These are phyloP conservation scores for Pseudomyrmex flavicornis DNA, from an alignment of 1,140 invertebrate genomes.

Conservation along the genomic window DNA sequence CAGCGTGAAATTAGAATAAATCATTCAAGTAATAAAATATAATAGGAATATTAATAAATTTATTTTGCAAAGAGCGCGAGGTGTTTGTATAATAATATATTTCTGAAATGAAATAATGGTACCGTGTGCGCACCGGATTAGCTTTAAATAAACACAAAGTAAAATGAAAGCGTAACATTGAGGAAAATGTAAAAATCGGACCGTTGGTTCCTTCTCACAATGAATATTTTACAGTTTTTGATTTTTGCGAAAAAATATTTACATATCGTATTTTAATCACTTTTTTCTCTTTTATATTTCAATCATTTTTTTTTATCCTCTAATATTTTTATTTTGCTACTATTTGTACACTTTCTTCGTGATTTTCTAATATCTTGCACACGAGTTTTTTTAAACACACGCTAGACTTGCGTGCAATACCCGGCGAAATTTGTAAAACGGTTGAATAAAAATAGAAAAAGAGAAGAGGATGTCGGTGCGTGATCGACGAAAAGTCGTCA, in stretches of 20 bases:
- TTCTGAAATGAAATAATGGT: not conserved
- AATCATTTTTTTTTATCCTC: not conserved
- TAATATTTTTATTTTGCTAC: not conserved
- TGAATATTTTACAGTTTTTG: not conserved
- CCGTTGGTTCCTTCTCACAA: not conserved
- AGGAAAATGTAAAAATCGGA: conserved; percentile 9
- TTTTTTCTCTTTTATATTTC: not conserved
- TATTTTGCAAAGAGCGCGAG: not conserved
- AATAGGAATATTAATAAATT: not conserved
- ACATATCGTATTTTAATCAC: not conserved
- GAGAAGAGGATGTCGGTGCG: conserved; percentile 15
- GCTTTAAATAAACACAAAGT: not conserved
- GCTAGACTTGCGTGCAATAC: conserved; percentile 26
- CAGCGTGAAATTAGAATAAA: not conserved
- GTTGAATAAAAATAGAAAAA: conserved; percentile 44
- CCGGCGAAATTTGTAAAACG: conserved; percentile 35
- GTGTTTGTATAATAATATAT: conserved; percentile 3
- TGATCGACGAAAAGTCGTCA: conserved; percentile 41
- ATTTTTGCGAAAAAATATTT: not conserved
- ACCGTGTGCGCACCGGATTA: not conserved
- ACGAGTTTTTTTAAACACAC: not conserved
- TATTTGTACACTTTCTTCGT: not conserved
- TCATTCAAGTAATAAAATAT: conserved; percentile 6
- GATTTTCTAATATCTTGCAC: conserved; percentile 13
- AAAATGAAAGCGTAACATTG: not conserved